phyloP scores from a whole-genome alignment of 2,797 vertebrate genomes.

The Eremophila alpestris region DNA sequence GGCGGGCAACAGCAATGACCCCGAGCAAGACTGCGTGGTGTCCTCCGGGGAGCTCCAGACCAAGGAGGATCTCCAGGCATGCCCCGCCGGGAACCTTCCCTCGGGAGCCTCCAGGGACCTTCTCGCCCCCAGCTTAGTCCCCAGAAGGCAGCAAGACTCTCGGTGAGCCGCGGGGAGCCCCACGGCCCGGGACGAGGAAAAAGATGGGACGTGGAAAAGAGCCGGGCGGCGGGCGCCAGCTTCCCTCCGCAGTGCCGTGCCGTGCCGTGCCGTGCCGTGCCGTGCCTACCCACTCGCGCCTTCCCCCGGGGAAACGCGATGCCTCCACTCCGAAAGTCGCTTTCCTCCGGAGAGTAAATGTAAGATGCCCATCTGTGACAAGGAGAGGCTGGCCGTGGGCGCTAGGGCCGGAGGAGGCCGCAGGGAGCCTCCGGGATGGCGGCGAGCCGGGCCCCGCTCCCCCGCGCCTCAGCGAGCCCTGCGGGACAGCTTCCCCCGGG shows the following conservation, averaged over 20 bases:
- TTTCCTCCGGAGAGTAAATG: not conserved
- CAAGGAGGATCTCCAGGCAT: constrained; percentile 73
- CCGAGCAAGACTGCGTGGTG: constrained; percentile 92
- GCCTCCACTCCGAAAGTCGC: not conserved
- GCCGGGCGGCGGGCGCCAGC: not conserved
- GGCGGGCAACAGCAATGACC: constrained; percentile 63
- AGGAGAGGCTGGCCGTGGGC: not conserved
- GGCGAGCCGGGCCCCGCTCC: not conserved
- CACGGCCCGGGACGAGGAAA: not conserved
- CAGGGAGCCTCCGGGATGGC: not conserved
- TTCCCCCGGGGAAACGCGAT: not conserved
- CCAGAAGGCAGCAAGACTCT: constrained; percentile 74
- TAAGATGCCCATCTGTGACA: not conserved
- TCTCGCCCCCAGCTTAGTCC: constrained; percentile 56
- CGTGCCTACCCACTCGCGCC: not conserved
- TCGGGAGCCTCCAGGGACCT: constrained; percentile 54
- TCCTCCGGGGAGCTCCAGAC: constrained; percentile 85
- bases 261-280: not conserved
- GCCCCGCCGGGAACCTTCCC: not conserved
- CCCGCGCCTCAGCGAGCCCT: not conserved
- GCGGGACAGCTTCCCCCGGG: not conserved
- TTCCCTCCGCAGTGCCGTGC: not conserved
- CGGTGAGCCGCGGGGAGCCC: constrained; percentile 18
- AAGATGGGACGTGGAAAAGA: not conserved
- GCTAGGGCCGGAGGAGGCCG: not conserved